A percentile compares a stretch with the other conserved stretches of the same genome.
Evolutionary conservation across 1,140 invertebrate genomes (phyloP).

Genomic region (Pantala flavescens): DNA sequence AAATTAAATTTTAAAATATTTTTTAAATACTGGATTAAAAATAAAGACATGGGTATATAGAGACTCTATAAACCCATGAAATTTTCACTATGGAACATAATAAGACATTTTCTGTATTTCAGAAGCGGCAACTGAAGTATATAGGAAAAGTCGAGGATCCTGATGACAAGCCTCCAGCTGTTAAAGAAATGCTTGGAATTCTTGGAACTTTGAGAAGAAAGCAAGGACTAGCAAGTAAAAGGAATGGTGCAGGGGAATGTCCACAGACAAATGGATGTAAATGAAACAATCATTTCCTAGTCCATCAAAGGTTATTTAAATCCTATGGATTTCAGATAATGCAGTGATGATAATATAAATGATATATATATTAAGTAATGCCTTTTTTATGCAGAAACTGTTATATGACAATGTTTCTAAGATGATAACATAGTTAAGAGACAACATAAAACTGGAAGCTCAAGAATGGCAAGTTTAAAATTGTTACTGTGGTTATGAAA

Average conservation of each 20-base stretch:
- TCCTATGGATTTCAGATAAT: background rate
- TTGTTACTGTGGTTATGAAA: too few relatives aligned
- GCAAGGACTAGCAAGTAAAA: background rate
- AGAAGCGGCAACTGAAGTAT: conserved; percentile 18
- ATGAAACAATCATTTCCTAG: background rate
- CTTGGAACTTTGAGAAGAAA: conserved; percentile 53
- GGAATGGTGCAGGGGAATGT: background rate
- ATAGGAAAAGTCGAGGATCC: conserved; percentile 37
- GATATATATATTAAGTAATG: too few relatives aligned
- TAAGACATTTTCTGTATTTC: background rate
- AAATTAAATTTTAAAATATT: too few relatives aligned
- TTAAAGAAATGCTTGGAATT: conserved; percentile 60
- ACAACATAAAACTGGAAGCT: too few relatives aligned
- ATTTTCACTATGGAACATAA: background rate
- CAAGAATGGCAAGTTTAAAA: too few relatives aligned
- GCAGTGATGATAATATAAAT: too few relatives aligned
- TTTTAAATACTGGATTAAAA: too few relatives aligned
- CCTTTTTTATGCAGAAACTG: too few relatives aligned
- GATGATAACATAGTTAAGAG: too few relatives aligned
- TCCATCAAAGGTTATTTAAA: background rate
- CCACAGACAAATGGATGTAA: background rate
- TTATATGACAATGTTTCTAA: too few relatives aligned
- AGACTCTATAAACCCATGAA: too few relatives aligned
- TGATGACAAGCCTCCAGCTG: conserved; percentile 43
- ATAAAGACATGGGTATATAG: too few relatives aligned